Base-by-base conservation (phyloP, 2,113 vertebrate genomes). In the Progne subis region DNA sequence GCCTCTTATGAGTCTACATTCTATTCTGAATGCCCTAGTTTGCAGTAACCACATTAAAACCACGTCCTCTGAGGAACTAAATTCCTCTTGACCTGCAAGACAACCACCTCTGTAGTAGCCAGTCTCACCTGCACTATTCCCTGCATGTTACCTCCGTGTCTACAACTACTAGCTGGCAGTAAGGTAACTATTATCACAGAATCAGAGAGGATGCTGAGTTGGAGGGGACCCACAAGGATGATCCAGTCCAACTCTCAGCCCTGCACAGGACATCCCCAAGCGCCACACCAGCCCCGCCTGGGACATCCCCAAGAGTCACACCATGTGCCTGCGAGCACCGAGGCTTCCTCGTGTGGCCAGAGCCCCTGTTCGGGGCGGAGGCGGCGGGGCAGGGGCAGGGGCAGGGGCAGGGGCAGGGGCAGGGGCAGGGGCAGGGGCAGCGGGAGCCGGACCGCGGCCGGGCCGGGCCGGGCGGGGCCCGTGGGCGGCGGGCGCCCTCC, bases 271-370 rank as follows among this genome's bases (percentile, higher is more conserved):
- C 32, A 69, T 59, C 16, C 61, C 19, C 59, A 37, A 55, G 17
- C 0, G 49, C 31, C 47, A 20, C 25, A 44, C 6, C 55, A 50
- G 55, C 25, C 50, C 29, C 12, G 8, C 46, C 6, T 5, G 24
- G 74, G 34, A 50, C 28, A 50, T 20, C 6, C 47, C 34, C 50
- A 19, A 4, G 50, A 10, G 29, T 19, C 25, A 9, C 31, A 8
- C 11, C 26, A 3, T 4, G 46, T 15, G 26, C 8, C 46, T 1
- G 71, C 14, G 20, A 21, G 53, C 71, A 12, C 15, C 12, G 28
- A 12, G 28, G 75, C 24, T 0, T 3, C 0, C 18, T 7, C 5
- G 2, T 4, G 5, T 0, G 3, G 26, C 6, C 3, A 2, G 39
- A 11, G 11, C 11, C 0, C 37, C 37, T 37, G 37, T 37, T 37